Evolutionary conservation across 2,888 invertebrate species (phyloP).

Genomic region (Oligia strigilis): DNA sequence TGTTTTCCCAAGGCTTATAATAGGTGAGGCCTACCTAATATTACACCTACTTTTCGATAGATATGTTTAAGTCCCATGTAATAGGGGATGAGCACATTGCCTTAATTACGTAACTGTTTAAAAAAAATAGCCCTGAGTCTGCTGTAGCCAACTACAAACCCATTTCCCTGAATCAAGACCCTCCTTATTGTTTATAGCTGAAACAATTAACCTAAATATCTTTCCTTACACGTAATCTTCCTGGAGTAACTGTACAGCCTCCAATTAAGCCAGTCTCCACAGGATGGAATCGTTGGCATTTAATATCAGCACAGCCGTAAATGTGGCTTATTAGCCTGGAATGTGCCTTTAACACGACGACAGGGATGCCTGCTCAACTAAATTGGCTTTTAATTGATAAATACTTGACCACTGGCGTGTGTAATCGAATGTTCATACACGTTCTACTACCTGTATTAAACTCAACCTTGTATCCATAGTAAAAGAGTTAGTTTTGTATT

Average conservation of each 20-base stretch:
- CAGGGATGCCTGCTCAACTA: slow-evolving; percentile 85
- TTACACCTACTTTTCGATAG: neutral
- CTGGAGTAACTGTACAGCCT: slow-evolving; percentile 52
- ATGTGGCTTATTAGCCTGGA: slow-evolving; percentile 77
- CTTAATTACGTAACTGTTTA: neutral
- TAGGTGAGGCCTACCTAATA: neutral
- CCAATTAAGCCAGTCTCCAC: slow-evolving; percentile 43
- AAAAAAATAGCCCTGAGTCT: neutral
- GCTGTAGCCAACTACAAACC: neutral
- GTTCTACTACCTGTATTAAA: slow-evolving; percentile 37
- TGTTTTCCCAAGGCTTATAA: neutral
- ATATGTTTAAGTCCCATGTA: neutral
- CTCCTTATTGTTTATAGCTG: neutral
- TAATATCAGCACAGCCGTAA: slow-evolving; percentile 64
- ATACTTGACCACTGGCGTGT: slow-evolving; percentile 88
- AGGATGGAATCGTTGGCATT: slow-evolving; percentile 59
- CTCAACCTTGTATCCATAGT: neutral
- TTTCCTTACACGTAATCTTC: slow-evolving; percentile 32
- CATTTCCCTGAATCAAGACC: neutral
- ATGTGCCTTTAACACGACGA: slow-evolving; percentile 76
- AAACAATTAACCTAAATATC: slow-evolving; percentile 38
- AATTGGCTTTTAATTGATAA: slow-evolving; percentile 88
- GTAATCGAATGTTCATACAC: slow-evolving; percentile 89
- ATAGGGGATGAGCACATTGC: neutral
- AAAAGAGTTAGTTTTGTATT: slow-evolving; percentile 58